A percentile compares a stretch with the other conserved stretches of the same genome.
These are phyloP conservation scores for Axis porcinus DNA, from an alignment of 2,113 vertebrate genomes.

Conservation along the genomic window DNA sequence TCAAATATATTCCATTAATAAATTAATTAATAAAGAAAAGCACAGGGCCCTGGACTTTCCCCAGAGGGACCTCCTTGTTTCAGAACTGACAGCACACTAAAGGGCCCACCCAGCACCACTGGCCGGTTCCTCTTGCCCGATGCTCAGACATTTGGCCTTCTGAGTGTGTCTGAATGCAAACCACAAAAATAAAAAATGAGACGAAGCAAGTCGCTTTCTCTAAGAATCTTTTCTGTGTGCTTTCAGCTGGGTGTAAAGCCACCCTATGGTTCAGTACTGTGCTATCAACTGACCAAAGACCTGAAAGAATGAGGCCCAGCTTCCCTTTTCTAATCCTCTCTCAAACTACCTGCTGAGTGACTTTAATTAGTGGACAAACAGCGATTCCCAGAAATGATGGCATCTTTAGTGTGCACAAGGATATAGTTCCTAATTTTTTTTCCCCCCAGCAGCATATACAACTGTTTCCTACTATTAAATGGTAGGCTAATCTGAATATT, in stretches of 20 bases:
- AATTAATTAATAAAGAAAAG: neutral
- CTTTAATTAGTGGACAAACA: slow-evolving; percentile 75
- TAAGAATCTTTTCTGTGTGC: neutral
- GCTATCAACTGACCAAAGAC: neutral
- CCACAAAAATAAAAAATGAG: neutral
- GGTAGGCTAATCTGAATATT: slow-evolving; percentile 81
- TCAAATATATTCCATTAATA: neutral
- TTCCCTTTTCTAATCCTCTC: neutral
- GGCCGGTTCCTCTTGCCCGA: neutral
- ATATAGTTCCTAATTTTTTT: slow-evolving; percentile 32
- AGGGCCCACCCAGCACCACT: neutral
- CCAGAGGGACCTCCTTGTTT: neutral
- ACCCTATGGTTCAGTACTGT: neutral
- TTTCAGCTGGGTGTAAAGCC: neutral
- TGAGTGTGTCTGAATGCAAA: neutral
- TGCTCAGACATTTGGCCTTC: neutral
- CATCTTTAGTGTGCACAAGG: slow-evolving; percentile 72
- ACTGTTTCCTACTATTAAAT: slow-evolving; percentile 75
- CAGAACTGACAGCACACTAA: neutral
- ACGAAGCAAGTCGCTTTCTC: neutral
- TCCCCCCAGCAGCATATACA: slow-evolving; percentile 65
- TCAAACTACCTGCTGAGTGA: slow-evolving; percentile 63
- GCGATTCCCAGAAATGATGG: slow-evolving; percentile 77
- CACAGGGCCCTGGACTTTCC: neutral
- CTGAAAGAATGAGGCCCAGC: neutral